A percentile compares a stretch with the other conserved stretches of the same genome.
These are phyloP conservation scores for Leptobrachium ailaonicum DNA, from an alignment of 2,113 vertebrate species.

Conservation along the genomic window DNA sequence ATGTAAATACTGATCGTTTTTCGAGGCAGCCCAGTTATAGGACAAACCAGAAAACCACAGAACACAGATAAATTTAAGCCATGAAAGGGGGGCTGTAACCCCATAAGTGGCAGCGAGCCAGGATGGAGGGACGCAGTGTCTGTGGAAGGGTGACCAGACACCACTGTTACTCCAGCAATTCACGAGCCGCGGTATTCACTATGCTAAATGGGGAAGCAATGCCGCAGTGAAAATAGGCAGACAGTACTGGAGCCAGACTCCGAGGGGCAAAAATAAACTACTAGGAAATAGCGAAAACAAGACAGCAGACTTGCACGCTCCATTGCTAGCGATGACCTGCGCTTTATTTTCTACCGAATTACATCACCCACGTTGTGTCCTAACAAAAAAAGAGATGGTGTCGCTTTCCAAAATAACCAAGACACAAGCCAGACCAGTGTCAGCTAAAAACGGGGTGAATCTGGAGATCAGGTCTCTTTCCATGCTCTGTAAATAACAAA, in stretches of 20 bases:
- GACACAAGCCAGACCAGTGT: conserved; percentile 25
- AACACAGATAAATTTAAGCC: no score
- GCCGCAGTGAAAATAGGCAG: conserved; percentile 6
- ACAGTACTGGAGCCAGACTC: conserved; percentile 11
- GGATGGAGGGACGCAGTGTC: not conserved
- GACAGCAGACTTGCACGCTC: conserved; percentile 35
- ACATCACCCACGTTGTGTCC: conserved; percentile 18
- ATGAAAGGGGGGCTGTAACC: no score
- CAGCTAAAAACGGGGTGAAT: no score
- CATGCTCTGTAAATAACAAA: no score
- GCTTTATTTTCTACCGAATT: conserved; percentile 9
- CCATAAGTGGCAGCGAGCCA: not conserved
- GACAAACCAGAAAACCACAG: no score
- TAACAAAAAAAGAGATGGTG: conserved; percentile 17
- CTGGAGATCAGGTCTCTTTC: no score
- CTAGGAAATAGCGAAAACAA: conserved; percentile 20
- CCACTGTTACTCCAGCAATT: conserved; percentile 23
- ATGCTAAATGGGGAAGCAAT: conserved; percentile 21
- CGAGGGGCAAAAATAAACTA: conserved; percentile 29
- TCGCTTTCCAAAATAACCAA: conserved; percentile 30
- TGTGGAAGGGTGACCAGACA: not conserved
- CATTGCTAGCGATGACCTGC: not conserved
- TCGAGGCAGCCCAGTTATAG: not conserved
- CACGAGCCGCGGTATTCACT: conserved; percentile 1
- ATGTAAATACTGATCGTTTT: not conserved